Percentiles rank a stretch among this genome's conserved stretches.
Conservation (phyloP, 1,140 invertebrate species). For the Drosophila chauvacae region DNA sequence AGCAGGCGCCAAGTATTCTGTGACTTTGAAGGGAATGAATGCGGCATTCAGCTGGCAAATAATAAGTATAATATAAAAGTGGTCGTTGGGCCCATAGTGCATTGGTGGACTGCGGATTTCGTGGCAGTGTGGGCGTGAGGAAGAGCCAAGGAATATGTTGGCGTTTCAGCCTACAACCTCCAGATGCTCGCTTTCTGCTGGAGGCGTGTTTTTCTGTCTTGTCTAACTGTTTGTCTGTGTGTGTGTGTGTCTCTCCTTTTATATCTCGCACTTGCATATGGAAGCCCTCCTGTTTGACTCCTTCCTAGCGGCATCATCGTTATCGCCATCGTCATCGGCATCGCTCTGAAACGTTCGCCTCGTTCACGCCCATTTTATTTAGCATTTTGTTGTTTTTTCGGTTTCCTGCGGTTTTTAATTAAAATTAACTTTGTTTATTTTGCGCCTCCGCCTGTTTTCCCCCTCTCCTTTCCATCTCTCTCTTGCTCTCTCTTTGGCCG, state of each 20-base stretch:
- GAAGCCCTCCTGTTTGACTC: slow-evolving; percentile 20
- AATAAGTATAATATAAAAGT: no score
- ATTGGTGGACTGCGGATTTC: slow-evolving; percentile 53
- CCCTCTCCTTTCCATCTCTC: not conserved
- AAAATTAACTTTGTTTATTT: slow-evolving; percentile 83
- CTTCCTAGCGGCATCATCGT: slow-evolving; percentile 6
- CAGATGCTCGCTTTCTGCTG: slow-evolving; percentile 30
- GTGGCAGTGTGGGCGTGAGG: not conserved
- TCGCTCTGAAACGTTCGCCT: slow-evolving; percentile 16
- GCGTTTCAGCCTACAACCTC: slow-evolving; percentile 32
- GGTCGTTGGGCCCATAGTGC: no score
- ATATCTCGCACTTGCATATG: slow-evolving; percentile 57
- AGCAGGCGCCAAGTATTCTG: slow-evolving; percentile 41
- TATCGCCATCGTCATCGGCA: slow-evolving; percentile 49
- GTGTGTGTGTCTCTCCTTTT: slow-evolving; percentile 24
- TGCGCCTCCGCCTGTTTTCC: slow-evolving; percentile 42
- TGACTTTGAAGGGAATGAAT: slow-evolving; percentile 33
- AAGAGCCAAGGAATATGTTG: slow-evolving; percentile 11
- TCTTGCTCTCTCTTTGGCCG: not conserved
- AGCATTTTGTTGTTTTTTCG: slow-evolving; percentile 75
- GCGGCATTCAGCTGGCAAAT: slow-evolving; percentile 20
- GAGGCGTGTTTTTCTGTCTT: slow-evolving; percentile 14
- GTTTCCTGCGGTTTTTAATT: slow-evolving; percentile 81
- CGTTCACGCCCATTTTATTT: slow-evolving; percentile 73
- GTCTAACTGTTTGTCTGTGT: slow-evolving; percentile 9